Evolutionary conservation across 2,888 invertebrate species (phyloP).

Genomic region (Callimorpha dominula): DNA sequence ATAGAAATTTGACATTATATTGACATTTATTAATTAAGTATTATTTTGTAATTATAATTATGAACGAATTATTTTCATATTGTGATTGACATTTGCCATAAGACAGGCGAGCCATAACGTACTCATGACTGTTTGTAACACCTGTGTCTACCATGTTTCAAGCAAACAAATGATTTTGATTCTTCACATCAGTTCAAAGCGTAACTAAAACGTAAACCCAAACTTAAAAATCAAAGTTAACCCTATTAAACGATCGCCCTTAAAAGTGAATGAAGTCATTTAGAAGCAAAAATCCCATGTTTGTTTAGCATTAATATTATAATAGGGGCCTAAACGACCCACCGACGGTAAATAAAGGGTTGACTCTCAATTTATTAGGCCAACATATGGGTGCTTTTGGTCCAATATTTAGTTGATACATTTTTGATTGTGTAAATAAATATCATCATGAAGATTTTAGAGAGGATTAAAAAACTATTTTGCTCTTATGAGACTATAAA

Average conservation of each 20-base stretch:
- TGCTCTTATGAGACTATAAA: background rate
- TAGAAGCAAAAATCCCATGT: slow-evolving; percentile 75
- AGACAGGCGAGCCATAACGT: no score
- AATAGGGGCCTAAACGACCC: slow-evolving; percentile 79
- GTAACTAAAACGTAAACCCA: slow-evolving; percentile 45
- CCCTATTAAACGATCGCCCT: slow-evolving; percentile 47
- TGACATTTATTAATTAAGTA: no score
- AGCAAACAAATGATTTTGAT: background rate
- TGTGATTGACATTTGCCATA: no score
- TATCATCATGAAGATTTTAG: slow-evolving; percentile 16
- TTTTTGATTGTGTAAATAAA: slow-evolving; percentile 64
- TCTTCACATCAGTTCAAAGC: background rate
- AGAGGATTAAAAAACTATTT: slow-evolving; percentile 1
- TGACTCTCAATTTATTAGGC: slow-evolving; percentile 74
- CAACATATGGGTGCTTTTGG: slow-evolving; percentile 68
- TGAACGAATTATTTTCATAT: no score
- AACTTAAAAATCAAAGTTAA: slow-evolving; percentile 45
- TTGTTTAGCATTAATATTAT: slow-evolving; percentile 85
- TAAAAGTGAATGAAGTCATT: slow-evolving; percentile 76
- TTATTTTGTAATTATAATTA: no score
- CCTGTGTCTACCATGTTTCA: no score
- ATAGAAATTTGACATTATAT: no score
- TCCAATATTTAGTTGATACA: slow-evolving; percentile 68
- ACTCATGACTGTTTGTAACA: no score
- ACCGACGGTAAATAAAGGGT: slow-evolving; percentile 81